Conservation (phyloP, 2,888 invertebrate genomes). For the Blomia tropicalis region DNA sequence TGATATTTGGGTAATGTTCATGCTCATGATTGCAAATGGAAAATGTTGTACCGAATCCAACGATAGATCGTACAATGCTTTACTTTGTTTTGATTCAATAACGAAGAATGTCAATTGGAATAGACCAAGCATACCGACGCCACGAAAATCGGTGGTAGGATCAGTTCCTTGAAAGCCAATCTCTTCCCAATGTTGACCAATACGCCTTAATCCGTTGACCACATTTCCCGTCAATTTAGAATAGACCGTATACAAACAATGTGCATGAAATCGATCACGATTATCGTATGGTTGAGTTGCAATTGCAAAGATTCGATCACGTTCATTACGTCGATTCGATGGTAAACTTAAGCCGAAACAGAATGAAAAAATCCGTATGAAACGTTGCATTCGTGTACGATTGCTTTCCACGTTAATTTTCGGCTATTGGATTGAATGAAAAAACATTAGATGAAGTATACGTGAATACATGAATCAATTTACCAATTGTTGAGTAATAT, state of each 20-base stretch:
- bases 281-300: conserved; percentile 39
- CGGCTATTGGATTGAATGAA: no score
- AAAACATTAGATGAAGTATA: background rate
- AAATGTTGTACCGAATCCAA: conserved; percentile 40
- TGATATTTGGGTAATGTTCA: conserved; percentile 42
- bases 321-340: conserved; percentile 34
- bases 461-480: background rate
- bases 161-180: conserved; percentile 44
- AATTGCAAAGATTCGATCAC: conserved; percentile 39
- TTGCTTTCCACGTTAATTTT: background rate
- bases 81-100: conserved; percentile 33
- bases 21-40: conserved; percentile 42
- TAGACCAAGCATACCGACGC: conserved; percentile 41
- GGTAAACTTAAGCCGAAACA: conserved; percentile 25
- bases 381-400: background rate
- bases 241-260: conserved; percentile 40
- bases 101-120: conserved; percentile 40
- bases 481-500: background rate
- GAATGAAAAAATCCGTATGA: background rate
- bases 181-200: conserved; percentile 43
- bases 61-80: conserved; percentile 39
- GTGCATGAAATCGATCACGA: conserved; percentile 36
- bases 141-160: conserved; percentile 43
- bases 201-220: conserved; percentile 38
- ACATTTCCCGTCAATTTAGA: conserved; percentile 37